These are phyloP conservation scores for Dicaeum eximium DNA, from an alignment of 2,113 vertebrate genomes.

Conservation along the genomic window DNA sequence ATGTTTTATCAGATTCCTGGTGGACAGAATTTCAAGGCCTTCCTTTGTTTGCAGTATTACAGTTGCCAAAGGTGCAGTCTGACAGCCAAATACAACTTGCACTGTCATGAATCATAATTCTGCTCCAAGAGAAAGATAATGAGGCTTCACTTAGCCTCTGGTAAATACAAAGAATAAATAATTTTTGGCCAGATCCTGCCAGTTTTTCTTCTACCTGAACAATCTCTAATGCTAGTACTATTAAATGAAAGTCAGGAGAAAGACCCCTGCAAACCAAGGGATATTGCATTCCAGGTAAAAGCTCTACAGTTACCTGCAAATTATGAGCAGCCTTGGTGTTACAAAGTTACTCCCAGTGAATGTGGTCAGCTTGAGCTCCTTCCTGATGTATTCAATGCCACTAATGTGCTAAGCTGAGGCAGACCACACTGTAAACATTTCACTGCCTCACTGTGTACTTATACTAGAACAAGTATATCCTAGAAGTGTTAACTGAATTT, in stretches of 20 bases:
- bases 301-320: background rate
- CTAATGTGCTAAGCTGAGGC: background rate
- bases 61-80: slow-evolving; percentile 26
- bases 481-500: background rate
- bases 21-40: slow-evolving; percentile 18
- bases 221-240: background rate
- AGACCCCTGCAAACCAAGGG: background rate
- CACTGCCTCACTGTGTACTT: background rate
- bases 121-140: background rate
- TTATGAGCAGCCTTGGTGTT: background rate
- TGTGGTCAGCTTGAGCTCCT: background rate
- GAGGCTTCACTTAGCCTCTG: background rate
- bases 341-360: background rate
- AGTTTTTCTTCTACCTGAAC: background rate
- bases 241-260: background rate
- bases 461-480: background rate
- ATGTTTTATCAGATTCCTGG: slow-evolving; percentile 43
- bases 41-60: background rate
- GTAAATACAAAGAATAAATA: background rate
- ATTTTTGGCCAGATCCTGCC: background rate
- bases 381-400: background rate
- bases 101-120: background rate
- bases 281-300: background rate
- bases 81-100: slow-evolving; percentile 34
- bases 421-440: background rate